Evolutionary conservation across 2,888 invertebrate species (phyloP), one percentile per base, ranked within the genome.

Genomic region (Drosophila rubida): DNA sequence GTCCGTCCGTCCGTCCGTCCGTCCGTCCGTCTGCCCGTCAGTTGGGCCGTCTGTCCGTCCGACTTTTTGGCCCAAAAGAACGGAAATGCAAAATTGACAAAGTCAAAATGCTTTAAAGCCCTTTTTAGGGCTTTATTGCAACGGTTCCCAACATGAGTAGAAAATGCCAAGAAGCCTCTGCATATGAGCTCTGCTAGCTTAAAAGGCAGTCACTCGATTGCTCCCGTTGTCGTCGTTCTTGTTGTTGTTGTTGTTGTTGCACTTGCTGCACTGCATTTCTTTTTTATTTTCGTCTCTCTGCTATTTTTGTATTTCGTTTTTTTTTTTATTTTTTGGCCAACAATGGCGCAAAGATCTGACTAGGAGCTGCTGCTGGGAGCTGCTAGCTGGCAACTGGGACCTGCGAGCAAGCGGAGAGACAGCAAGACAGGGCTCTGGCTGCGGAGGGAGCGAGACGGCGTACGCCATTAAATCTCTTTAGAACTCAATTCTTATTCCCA

Each of bases 401-500:
- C 46, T 22, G 37, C 11, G 2, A 42, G 48, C 45, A 46, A 45
- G 39, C 48, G 48, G 45, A 23, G 14, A 41, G 4, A 4, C 4
- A 14, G 16, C 11, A n/a, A 8, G n/a, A 44, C 22, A 22, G 4
- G n/a, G 32, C 32, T 27, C 9, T 4, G 30, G 14, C 35, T 58
- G 58, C 57, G 30, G 60, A 19, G 30, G 23, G 25, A 44, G 61
- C 45, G 64, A 70, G 87, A 67, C 37, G 64, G 81, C 61, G 66
- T 51, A 76, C 78, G 78, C 89, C 89, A 90, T 90, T 90, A 89
- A 89, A 89, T 90, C 89, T 89, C 89, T 87, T 83, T 81, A 87
- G 90, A 90, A 89, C 89, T 85, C 81, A 89, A 89, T 89, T 90
- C 85, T 84, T 88, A 90, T 90, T 82, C 89, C 90, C 90, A 88